Base-by-base conservation (phyloP, 2,888 invertebrate genomes). In the Zhengitettix transpicula region DNA sequence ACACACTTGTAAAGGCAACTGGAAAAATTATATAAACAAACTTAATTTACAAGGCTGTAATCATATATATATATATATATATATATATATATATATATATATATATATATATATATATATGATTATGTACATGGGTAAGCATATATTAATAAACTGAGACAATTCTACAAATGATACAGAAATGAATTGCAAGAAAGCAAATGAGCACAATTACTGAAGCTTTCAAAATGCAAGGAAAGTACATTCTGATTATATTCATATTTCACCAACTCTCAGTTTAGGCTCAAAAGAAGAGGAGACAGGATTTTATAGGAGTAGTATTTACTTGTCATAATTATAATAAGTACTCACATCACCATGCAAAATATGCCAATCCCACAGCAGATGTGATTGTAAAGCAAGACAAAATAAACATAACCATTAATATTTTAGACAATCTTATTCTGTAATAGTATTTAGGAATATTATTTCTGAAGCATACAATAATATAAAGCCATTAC, bases 301-400 rank as follows among this genome's bases (percentile, higher is more conserved):
- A 28, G 28, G 28, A 28, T 28, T 28, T 28, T 28, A 28, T 28
- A 28, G 28, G 28, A 7, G 28, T 28, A 28, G 28, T 28, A 28
- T 28, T 28, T 28, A 28, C 28, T 28, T 28, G 28, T 28, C 28
- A 28, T 28, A 28, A 28, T 28, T 28, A 7, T 28, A 28, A 28
- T 28, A 28, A n/a, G 64, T 66, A 66, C 66, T 66, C 66, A 66
- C 66, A 66, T 63, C 60, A 63, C 64, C 65, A 65, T 66, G 66
- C 66, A 66, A 56, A 61, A 61, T 55, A 55, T 60, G 60, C 60
- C 56, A 63, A 60, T 62, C 64, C 62, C 59, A 44, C 62, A 60
- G 63, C 63, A 62, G 61, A 55, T 54, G 54, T 56, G 58, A 47
- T 51, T 60, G 61, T 53, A 63, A 61, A 61, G 63, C 61, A 58